These are phyloP conservation scores for Regulus satrapa DNA, from an alignment of 2,113 vertebrate species.

Conservation along the genomic window DNA sequence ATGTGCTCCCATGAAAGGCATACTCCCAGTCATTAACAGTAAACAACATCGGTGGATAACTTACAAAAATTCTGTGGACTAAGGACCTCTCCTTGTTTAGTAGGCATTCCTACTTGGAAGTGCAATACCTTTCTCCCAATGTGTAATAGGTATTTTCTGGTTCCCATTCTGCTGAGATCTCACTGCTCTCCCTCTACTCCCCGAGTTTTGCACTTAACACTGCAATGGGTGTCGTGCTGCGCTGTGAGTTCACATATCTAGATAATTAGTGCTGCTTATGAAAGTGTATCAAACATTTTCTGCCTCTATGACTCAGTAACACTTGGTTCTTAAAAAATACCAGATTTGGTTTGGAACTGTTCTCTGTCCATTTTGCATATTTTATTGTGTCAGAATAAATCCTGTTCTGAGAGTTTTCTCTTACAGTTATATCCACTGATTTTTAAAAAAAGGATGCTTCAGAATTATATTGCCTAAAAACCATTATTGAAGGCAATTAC, in stretches of 20 bases:
- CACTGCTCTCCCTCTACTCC: neutral
- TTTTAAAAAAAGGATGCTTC: neutral
- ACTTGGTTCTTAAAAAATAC: neutral
- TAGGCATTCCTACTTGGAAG: neutral
- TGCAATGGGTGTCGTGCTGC: neutral
- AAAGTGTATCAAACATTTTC: neutral
- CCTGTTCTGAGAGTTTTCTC: neutral
- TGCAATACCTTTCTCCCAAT: accelerated
- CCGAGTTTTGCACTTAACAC: neutral
- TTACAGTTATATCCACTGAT: neutral
- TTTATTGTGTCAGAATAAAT: neutral
- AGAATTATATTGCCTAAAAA: neutral
- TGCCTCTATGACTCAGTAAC: neutral
- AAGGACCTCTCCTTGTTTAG: neutral
- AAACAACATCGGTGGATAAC: neutral
- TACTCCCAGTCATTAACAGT: neutral
- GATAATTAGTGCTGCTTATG: neutral
- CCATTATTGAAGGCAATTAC: neutral
- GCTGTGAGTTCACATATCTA: neutral
- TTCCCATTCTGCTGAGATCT: neutral
- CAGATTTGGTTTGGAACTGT: neutral
- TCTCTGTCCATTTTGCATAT: neutral
- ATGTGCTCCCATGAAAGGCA: neutral
- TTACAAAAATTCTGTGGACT: neutral
- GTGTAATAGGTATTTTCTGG: neutral